Base-by-base conservation (phyloP, 2,888 invertebrate genomes). In the Bimastos eiseni region DNA sequence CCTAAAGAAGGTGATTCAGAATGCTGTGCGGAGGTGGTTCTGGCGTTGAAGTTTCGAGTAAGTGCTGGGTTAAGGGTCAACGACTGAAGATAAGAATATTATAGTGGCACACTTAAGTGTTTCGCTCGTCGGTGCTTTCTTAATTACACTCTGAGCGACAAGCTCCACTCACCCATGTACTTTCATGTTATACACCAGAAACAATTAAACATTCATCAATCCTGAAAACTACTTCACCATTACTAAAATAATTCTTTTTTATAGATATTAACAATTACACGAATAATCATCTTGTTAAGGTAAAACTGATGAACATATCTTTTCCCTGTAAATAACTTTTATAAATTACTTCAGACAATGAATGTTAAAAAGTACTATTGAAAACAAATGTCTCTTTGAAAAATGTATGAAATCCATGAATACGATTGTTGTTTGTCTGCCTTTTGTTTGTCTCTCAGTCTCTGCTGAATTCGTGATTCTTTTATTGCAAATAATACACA, bases 21-120 rank as follows among this genome's bases (percentile, higher is more conserved):
- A 86, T 86, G 86, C 24, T 24, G 33, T 86, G 86, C 86, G 34
- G 36, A 86, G 86, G 86, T 30, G 15, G 34, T 86, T 86, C 86
- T 33, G 86, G 86, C 21, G 36, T 86, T 86, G 86, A 86, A 37
- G 86, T 86, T 36, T 86, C 86, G 15, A 86, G 86, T 86, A 86
- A 86, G 86, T 86, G 24, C 70, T 21, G 1, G 49, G 49, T 21
- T 70, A n/a, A 70, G 11, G 70, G 70, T 70, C 70, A 70, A 70
- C n/a, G 6, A n/a, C n/a, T 30, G 30, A 70, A 24, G 24, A 49
- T 49, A 49, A 49, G 49, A 19, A 4, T 49, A 15, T 44, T 44
- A 41, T 41, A 41, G 41, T 41, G 41, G 21, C 49, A 49, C 49
- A 6, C 49, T 49, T 49, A 49, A 49, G 24, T 49, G 11, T 70